phyloP scores from a whole-genome alignment of 2,797 vertebrate species.

The Anabacerthia variegaticeps region DNA sequence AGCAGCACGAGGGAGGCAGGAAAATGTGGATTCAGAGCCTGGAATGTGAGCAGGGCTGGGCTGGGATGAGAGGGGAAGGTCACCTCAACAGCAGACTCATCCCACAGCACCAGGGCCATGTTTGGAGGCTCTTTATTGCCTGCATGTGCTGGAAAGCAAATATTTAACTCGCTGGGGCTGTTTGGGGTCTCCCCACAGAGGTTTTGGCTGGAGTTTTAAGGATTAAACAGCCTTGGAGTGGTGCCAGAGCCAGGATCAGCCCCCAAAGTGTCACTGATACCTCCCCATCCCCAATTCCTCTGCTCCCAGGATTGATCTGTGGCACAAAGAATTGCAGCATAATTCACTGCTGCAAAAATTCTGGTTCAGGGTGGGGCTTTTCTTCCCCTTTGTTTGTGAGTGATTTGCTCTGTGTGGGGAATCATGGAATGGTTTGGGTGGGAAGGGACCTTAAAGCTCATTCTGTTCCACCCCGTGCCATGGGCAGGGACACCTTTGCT shows the following conservation, averaged over 20 bases:
- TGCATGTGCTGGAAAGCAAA: not conserved
- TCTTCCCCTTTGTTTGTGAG: not conserved
- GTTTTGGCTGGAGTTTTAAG: not conserved
- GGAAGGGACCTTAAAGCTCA: not conserved
- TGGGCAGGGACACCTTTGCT: not conserved
- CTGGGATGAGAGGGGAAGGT: fast-evolving
- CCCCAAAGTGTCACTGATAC: not conserved
- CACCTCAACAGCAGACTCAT: not conserved
- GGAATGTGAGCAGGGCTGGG: fast-evolving
- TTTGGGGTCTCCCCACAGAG: not conserved
- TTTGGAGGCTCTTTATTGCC: not conserved
- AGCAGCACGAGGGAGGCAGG: not conserved
- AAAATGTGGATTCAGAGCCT: not conserved
- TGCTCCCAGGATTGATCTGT: not conserved
- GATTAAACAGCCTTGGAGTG: not conserved
- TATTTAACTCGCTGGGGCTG: not conserved
- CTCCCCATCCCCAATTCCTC: not conserved
- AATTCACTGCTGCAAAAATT: not conserved
- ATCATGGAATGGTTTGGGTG: not conserved
- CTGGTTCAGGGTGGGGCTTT: fast-evolving
- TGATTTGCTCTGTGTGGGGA: not conserved
- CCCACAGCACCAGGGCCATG: fast-evolving
- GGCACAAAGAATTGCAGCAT: not conserved
- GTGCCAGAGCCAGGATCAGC: not conserved
- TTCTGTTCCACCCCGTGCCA: no score